Evolutionary conservation across 2,113 vertebrate species (phyloP).

Genomic region (Myodes glareolus): DNA sequence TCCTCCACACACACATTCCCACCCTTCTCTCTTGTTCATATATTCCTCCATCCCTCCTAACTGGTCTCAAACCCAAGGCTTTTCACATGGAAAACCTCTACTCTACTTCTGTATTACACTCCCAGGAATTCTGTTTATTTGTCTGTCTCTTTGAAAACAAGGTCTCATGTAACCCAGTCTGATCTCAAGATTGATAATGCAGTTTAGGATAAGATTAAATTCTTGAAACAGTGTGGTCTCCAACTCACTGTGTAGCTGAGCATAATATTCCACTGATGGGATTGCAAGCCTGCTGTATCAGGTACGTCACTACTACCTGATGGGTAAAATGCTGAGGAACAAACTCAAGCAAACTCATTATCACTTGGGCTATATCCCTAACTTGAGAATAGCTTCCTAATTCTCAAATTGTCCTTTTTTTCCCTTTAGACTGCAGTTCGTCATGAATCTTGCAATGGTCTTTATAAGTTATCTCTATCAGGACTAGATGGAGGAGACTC

Average conservation of each 20-base stretch:
- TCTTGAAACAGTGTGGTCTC: not conserved
- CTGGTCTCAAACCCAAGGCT: not conserved
- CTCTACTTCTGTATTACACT: not conserved
- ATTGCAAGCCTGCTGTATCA: not conserved
- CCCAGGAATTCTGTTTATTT: not conserved
- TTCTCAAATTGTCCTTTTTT: conserved; percentile 26
- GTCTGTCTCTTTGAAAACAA: not conserved
- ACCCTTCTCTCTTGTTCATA: not conserved
- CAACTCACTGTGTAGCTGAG: not conserved
- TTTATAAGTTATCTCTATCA: conserved; percentile 97
- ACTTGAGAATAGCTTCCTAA: not conserved
- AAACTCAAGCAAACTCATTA: not conserved
- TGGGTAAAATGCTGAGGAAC: not conserved
- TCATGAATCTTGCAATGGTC: conserved; percentile 97
- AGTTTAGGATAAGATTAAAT: not conserved
- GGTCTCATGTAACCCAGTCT: not conserved
- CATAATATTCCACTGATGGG: not conserved
- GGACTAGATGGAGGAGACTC: conserved; percentile 97
- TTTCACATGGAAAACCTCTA: not conserved
- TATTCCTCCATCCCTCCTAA: not conserved
- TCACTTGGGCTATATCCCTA: not conserved
- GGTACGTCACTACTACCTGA: not conserved
- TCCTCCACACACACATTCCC: no score
- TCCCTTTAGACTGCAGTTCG: conserved; percentile 93
- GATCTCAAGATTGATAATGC: not conserved